phyloP scores from a whole-genome alignment of 2,888 invertebrate genomes.

The Venusia cambrica region DNA sequence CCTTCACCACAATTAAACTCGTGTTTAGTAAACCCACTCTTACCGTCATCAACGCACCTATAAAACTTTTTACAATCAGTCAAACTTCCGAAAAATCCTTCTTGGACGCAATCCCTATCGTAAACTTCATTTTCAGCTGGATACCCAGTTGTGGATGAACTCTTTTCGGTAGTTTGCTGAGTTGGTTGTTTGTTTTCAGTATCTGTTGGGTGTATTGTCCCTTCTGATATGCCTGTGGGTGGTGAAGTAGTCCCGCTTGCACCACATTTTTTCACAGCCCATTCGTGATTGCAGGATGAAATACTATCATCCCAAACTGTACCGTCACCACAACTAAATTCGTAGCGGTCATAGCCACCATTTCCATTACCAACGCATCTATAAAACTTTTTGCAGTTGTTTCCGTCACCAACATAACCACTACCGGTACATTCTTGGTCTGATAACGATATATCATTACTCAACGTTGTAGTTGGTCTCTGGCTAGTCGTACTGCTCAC shows the following conservation, averaged over 20 bases:
- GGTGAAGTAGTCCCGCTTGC: conserved; percentile 27
- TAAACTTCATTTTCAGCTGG: conserved; percentile 12
- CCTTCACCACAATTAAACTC: conserved; percentile 81
- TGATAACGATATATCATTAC: conserved; percentile 11
- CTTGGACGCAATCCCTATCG: conserved; percentile 18
- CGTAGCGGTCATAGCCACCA: conserved; percentile 65
- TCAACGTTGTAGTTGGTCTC: conserved; percentile 10
- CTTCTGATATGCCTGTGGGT: conserved; percentile 23
- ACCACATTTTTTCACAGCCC: conserved; percentile 38
- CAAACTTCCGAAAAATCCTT: conserved; percentile 80
- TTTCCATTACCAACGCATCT: conserved; percentile 79
- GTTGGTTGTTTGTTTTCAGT: conserved; percentile 11
- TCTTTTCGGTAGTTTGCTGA: conserved; percentile 19
- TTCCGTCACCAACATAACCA: conserved; percentile 71
- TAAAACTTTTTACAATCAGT: conserved; percentile 85
- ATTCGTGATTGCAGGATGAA: conserved; percentile 79
- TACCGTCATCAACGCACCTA: conserved; percentile 81
- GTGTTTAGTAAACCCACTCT: conserved; percentile 69
- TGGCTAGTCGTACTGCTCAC: conserved; percentile 15
- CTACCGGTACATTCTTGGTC: conserved; percentile 15
- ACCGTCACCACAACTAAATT: conserved; percentile 78
- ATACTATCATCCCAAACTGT: conserved; percentile 82
- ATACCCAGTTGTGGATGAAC: conserved; percentile 13
- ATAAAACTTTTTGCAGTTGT: conserved; percentile 84
- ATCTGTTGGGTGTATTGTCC: conserved; percentile 24